These are phyloP conservation scores for Sarcophaga variegata DNA, from an alignment of 2,888 invertebrate species.

Conservation along the genomic window DNA sequence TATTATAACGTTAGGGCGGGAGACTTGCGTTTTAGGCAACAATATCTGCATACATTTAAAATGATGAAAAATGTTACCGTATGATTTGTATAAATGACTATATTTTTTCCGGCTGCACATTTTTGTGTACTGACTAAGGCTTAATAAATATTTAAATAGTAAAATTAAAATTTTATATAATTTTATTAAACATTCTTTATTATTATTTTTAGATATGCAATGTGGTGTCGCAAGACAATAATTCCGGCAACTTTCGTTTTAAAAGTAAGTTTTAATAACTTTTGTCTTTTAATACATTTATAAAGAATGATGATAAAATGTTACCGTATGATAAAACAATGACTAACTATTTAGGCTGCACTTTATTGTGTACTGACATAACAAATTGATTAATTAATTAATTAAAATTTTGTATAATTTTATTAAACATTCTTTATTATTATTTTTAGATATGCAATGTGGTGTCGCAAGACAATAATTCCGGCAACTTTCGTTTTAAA, in stretches of 20 bases:
- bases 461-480: background rate
- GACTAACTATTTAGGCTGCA: slow-evolving; percentile 68
- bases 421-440: background rate
- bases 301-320: slow-evolving; percentile 65
- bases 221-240: background rate
- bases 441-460: background rate
- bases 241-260: background rate
- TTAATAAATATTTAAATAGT: no score
- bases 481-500: background rate
- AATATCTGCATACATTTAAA: background rate
- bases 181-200: background rate
- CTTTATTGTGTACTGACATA: slow-evolving; percentile 66
- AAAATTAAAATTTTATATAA: no score
- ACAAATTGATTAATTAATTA: no score
- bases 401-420: no score
- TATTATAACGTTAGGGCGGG: no score
- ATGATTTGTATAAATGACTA: slow-evolving; percentile 71
- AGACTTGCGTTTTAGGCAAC: no score
- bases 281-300: slow-evolving; percentile 1
- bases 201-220: background rate
- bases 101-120: slow-evolving; percentile 70
- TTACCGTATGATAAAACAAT: slow-evolving; percentile 70
- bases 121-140: slow-evolving; percentile 67
- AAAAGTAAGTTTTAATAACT: background rate
- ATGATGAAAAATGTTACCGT: slow-evolving; percentile 75